Evolutionary conservation across 2,113 vertebrate genomes (phyloP), one percentile per base, ranked within the genome.

Genomic region (Pituophis catenifer): DNA sequence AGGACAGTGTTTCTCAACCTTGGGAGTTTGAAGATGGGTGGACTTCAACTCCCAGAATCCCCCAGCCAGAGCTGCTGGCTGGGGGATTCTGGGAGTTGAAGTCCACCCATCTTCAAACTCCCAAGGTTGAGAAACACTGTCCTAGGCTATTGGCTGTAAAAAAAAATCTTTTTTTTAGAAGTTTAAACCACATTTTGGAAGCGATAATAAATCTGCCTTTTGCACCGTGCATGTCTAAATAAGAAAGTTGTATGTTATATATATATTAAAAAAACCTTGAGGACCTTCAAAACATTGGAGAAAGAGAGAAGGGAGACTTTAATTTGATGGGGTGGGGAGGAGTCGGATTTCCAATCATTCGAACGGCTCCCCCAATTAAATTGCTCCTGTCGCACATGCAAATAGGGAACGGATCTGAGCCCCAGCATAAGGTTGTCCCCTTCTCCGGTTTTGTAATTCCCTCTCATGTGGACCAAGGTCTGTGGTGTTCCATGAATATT

Each of bases 401-500:
- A 89, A 89, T 26, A 57, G 86, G 86, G 94, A 70, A 48, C 9
- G 29, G 94, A 95, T 94, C 97, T 96, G 94, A 94, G 94, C 93
- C 88, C 75, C 93, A 94, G 89, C 52, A 70, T 97, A 89, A 98
- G 97, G 98, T 98, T 98, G 98, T 90, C 97, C 95, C 95, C 88
- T 97, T 94, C 95, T 91, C 88, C 91, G 96, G 96, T 96, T 95
- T 94, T 91, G 93, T 94, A 88, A 94, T 2, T 88, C 93, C 96
- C 96, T 90, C 97, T 94, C 94, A 91, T 94, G 95, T 90, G 92
- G 94, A 97, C 95, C 95, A 95, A 88, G 95, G 94, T 48, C 11
- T 3, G 48, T 91, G 93, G 94, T 12, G 10, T 86, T 57, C 98
- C 97, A 99, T 99, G 98, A 99, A 99, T 99, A 99, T 99, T 98